phyloP scores from a whole-genome alignment of 1,140 invertebrate genomes.

The honey bee (Apis mellifera) region DNA sequence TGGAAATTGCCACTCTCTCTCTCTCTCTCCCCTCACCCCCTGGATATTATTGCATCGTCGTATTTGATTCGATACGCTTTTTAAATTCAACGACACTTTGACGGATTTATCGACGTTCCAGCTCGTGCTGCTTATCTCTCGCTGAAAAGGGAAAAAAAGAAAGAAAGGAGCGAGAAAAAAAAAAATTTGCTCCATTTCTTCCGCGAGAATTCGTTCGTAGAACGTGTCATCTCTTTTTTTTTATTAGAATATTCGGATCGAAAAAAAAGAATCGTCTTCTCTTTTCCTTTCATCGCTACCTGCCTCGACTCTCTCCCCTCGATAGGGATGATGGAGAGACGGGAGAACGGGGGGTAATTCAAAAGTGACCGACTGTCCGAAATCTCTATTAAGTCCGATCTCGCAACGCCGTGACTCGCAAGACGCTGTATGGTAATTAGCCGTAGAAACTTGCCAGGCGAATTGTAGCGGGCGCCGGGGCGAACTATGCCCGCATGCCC shows the following conservation, averaged over 20 bases:
- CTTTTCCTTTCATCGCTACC: too few relatives aligned
- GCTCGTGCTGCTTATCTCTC: neutral
- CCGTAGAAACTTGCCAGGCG: conserved; percentile 63
- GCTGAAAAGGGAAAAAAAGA: neutral
- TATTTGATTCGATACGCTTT: conserved; percentile 21
- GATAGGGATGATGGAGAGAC: too few relatives aligned
- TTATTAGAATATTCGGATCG: too few relatives aligned
- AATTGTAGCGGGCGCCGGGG: conserved; percentile 60
- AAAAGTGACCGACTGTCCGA: conserved; percentile 47
- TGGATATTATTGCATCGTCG: conserved; percentile 9
- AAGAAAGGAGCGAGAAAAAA: neutral
- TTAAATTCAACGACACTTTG: conserved; percentile 28
- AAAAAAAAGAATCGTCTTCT: too few relatives aligned
- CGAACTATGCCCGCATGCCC: conserved; percentile 69
- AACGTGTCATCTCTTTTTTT: too few relatives aligned
- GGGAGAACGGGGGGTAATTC: conserved; percentile 2
- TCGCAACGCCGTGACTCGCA: conserved; percentile 34
- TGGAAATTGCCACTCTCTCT: neutral
- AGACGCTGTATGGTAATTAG: conserved; percentile 67
- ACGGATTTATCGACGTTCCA: conserved; percentile 31
- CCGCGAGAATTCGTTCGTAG: neutral
- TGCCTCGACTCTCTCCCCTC: too few relatives aligned
- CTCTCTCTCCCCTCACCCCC: too few relatives aligned
- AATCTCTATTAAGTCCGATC: conserved; percentile 56
- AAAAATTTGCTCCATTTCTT: conserved; percentile 24